These are phyloP conservation scores for Ceriagrion tenellum DNA, from an alignment of 2,888 invertebrate species.

Conservation along the genomic window DNA sequence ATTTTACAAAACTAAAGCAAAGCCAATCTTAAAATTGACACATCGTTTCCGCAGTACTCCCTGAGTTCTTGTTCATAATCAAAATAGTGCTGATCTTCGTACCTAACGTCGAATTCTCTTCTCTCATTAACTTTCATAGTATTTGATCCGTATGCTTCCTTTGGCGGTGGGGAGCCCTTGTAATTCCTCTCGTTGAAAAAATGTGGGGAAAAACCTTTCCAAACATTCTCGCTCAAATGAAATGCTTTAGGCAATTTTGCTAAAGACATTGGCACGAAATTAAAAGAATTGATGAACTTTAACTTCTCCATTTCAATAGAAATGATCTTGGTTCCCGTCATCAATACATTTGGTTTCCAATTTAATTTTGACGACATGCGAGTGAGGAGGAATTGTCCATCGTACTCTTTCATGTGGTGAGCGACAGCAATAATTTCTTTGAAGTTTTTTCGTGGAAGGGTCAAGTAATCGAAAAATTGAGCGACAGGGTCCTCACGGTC, in stretches of 20 bases:
- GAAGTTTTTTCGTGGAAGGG: background rate
- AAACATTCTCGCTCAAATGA: background rate
- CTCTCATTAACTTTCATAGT: background rate
- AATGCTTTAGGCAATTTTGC: background rate
- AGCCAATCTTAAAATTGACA: background rate
- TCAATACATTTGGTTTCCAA: background rate
- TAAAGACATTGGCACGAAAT: constrained; percentile 14
- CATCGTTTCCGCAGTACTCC: background rate
- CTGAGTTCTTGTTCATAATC: background rate
- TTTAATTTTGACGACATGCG: background rate
- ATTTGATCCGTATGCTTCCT: background rate
- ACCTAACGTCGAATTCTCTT: background rate
- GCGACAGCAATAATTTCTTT: background rate
- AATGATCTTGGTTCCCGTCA: background rate
- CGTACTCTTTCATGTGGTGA: background rate
- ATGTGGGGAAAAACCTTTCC: background rate
- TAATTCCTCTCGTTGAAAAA: background rate
- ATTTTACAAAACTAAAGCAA: background rate
- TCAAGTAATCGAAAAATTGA: constrained; percentile 6
- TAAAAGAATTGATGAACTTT: background rate
- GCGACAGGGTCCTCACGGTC: background rate
- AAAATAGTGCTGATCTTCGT: background rate
- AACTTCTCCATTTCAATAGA: background rate
- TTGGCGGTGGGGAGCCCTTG: background rate
- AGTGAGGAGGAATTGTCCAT: background rate